Conservation (phyloP, 2,113 vertebrate genomes). For the Chionis minor region DNA sequence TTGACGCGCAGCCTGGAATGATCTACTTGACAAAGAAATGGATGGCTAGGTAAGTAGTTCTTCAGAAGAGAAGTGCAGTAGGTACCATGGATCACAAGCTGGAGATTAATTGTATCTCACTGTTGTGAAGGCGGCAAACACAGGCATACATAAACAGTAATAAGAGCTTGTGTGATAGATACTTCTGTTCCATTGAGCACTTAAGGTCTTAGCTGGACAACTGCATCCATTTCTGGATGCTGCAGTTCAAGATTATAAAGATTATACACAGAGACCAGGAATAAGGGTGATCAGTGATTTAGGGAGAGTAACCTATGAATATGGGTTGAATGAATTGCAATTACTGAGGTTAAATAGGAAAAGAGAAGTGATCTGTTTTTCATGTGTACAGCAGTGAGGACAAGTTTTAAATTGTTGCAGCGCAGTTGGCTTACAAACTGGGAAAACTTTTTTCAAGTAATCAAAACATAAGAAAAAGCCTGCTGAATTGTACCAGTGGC, state of each 20-base stretch:
- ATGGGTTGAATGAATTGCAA: neutral
- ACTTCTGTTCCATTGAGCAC: neutral
- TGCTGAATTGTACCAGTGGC: accelerated
- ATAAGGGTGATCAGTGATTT: neutral
- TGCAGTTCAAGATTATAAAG: neutral
- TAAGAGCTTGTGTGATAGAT: neutral
- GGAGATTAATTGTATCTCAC: neutral
- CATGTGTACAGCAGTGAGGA: neutral
- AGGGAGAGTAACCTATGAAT: neutral
- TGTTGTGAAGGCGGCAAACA: neutral
- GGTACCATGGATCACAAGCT: neutral
- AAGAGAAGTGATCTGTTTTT: neutral
- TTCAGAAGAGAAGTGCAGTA: neutral
- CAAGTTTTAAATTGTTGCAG: neutral
- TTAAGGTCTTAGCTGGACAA: neutral
- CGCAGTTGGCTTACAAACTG: neutral
- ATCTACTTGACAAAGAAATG: neutral
- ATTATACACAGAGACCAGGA: neutral
- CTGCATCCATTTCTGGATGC: neutral
- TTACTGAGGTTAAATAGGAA: neutral
- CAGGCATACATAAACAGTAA: neutral
- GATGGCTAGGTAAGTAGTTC: neutral
- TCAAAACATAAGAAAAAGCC: neutral
- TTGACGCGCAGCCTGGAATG: neutral
- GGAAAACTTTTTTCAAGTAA: neutral